These are phyloP conservation scores for Caenorhabditis sulstoni DNA, from an alignment of 2,888 invertebrate species.

Conservation along the genomic window DNA sequence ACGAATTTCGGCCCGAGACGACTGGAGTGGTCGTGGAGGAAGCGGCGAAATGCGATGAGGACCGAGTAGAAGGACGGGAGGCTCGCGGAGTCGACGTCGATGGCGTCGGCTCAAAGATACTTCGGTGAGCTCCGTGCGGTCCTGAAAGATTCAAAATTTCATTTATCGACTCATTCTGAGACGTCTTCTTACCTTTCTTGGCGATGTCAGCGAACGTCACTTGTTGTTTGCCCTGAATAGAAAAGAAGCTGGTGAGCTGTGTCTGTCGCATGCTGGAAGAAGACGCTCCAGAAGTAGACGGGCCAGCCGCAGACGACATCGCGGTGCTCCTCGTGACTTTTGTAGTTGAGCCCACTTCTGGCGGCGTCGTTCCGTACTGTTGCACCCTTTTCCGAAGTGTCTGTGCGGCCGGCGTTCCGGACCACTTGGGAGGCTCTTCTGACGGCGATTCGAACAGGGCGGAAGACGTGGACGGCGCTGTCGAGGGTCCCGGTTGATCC, in stretches of 20 bases:
- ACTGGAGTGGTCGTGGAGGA: not conserved
- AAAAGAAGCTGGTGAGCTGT: constrained; percentile 24
- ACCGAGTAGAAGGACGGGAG: constrained; percentile 4
- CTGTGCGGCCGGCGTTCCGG: not conserved
- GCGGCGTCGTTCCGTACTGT: not conserved
- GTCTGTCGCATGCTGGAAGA: constrained; percentile 14
- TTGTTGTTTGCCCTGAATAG: not conserved
- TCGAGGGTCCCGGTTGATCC: no score
- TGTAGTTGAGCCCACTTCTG: not conserved
- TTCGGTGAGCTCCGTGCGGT: not conserved
- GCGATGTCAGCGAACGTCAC: constrained; percentile 20
- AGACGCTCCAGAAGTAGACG: not conserved
- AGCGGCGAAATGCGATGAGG: not conserved
- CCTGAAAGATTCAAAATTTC: no score
- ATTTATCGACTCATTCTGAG: not conserved
- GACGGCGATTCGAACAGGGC: no score
- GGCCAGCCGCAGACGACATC: not conserved
- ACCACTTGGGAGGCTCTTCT: constrained; percentile 2
- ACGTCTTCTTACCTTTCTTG: no score
- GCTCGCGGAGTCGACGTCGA: constrained; percentile 4
- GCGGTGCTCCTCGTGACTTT: no score
- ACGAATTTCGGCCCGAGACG: not conserved
- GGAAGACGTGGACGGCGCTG: not conserved
- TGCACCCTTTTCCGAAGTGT: constrained; percentile 1
- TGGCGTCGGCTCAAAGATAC: not conserved